These are phyloP conservation scores for Australoheros facetus DNA, from an alignment of 2,797 vertebrate genomes.

Conservation along the genomic window DNA sequence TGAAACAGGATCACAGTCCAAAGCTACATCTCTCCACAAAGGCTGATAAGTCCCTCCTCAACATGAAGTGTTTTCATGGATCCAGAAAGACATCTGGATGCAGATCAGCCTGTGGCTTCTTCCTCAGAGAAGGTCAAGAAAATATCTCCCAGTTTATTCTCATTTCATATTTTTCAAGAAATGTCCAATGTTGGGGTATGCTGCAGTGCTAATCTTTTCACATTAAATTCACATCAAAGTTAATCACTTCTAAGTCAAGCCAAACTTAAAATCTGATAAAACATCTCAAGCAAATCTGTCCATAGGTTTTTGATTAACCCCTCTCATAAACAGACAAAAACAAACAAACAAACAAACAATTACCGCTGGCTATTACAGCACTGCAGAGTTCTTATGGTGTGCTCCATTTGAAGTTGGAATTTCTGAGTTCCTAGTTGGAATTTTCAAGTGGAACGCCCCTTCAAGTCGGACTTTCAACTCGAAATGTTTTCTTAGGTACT, in stretches of 20 bases:
- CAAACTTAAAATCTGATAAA: too few species aligned
- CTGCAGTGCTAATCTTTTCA: too few species aligned
- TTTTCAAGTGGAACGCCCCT: too few species aligned
- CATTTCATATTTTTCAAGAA: background rate
- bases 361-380: background rate
- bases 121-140: background rate
- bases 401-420: background rate
- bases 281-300: too few species aligned
- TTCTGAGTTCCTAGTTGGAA: background rate
- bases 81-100: rapidly evolving
- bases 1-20: too few species aligned
- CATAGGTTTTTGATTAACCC: background rate
- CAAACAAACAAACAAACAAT: background rate
- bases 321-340: background rate
- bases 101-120: background rate
- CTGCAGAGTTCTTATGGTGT: background rate
- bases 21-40: background rate
- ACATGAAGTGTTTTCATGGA: background rate
- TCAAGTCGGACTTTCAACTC: too few species aligned
- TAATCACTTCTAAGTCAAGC: too few species aligned
- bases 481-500: background rate
- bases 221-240: too few species aligned
- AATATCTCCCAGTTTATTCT: background rate
- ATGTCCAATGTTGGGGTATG: too few species aligned
- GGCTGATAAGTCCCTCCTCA: background rate